phyloP scores from a whole-genome alignment of 2,888 invertebrate genomes.

The Calephelis perditalis region DNA sequence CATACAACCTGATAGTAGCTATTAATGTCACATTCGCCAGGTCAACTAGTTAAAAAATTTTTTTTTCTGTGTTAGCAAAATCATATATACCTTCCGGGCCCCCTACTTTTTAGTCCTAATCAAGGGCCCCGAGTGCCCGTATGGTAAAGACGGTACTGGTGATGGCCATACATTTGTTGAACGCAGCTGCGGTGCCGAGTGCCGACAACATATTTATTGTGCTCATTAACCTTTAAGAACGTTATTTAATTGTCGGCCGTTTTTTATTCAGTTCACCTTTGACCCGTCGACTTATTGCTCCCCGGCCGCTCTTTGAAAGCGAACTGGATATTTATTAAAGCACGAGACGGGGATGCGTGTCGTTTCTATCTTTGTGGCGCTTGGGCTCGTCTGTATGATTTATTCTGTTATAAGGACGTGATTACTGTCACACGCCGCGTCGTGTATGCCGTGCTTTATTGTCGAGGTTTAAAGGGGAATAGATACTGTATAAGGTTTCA shows the following conservation, averaged over 20 bases:
- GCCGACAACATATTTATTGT: conserved; percentile 79
- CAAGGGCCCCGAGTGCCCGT: too few relatives aligned
- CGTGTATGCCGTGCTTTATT: conserved; percentile 26
- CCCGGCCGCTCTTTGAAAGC: conserved; percentile 73
- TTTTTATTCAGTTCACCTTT: conserved; percentile 77
- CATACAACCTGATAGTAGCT: too few relatives aligned
- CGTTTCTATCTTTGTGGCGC: conserved; percentile 72
- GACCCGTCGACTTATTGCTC: conserved; percentile 76
- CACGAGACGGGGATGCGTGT: conserved; percentile 64
- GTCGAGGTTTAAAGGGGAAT: conserved; percentile 13
- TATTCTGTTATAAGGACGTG: conserved; percentile 67
- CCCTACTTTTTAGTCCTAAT: too few relatives aligned
- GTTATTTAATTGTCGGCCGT: conserved; percentile 78
- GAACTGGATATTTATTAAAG: conserved; percentile 73
- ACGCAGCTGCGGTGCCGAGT: conserved; percentile 75
- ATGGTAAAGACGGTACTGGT: too few relatives aligned
- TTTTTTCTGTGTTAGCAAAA: too few relatives aligned
- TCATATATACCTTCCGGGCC: too few relatives aligned
- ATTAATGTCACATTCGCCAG: too few relatives aligned
- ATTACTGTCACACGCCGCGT: conserved; percentile 56
- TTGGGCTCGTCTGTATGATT: conserved; percentile 66
- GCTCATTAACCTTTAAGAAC: conserved; percentile 78
- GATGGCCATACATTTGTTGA: conserved; percentile 58
- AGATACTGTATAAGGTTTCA: conserved; percentile 11
- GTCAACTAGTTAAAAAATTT: too few relatives aligned